Evolutionary conservation across 2,797 vertebrate species (phyloP), one percentile per base, ranked within the genome.

Genomic region (Enteromius treurensis): DNA sequence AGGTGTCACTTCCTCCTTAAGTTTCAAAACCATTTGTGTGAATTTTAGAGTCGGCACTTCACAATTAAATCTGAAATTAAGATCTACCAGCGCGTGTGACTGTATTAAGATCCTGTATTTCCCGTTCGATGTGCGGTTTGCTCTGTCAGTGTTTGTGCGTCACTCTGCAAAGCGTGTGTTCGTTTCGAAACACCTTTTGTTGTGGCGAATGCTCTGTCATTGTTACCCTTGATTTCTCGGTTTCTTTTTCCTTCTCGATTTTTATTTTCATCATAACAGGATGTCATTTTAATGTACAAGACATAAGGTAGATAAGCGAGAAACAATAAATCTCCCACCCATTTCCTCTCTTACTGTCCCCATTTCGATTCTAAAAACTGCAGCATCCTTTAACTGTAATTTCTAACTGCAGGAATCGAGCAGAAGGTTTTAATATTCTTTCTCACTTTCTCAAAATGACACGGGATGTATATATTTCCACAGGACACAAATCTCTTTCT

Each of bases 81-180:
- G 47, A 84, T 85, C 65, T 80, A 34, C 71, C 55, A 77, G 34
- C 3, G 3, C 2, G 34, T 32, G 42, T 7, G 9, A 78, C 71
- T 82, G 49, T 37, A 19, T 64, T 77, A 49, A 60, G 45, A 71
- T 85, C 76, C 67, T 83, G 51, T 80, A 81, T 26, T 81, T 83
- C 53, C 19, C 53, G 74, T 45, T 45, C 47, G 21, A 86, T 90
- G 87, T 86, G 91, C 86, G 47, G 90, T 91, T 92, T 42, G 78
- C 71, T 67, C 81, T 89, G 90, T 93, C 91, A 90, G 87, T 88
- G 81, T n/a, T 74, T 80, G 86, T 90, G 89, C 82, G 88, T 92
- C 89, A 86, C 81, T 74, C 68, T 86, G 86, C 86, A 76, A 37
- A 77, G 85, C 89, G 77, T 85, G 74, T 37, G 34, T 67, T 77